Conservation (phyloP, 2,113 vertebrate species). For the Chlorodrepanis virens region DNA sequence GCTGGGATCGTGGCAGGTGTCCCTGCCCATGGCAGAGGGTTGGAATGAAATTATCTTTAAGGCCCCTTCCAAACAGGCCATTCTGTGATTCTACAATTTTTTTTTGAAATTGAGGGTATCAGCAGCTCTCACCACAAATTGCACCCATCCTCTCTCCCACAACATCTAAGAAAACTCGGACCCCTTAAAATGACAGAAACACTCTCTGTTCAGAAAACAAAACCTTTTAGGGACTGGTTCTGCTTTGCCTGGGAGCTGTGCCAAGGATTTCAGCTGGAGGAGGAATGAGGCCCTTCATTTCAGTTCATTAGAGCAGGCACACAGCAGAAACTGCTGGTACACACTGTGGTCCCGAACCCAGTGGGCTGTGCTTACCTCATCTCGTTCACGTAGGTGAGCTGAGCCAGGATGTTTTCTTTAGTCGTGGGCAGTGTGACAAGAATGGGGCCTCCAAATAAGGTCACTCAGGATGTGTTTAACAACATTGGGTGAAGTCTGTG, state of each 20-base stretch:
- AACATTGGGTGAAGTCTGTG: slow-evolving; percentile 31
- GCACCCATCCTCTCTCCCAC: not conserved
- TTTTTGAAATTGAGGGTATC: not conserved
- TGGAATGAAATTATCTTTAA: not conserved
- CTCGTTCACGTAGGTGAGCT: slow-evolving; percentile 62
- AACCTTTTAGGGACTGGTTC: slow-evolving; percentile 48
- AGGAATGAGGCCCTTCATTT: slow-evolving; percentile 50
- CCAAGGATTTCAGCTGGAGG: slow-evolving; percentile 38
- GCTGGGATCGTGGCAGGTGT: not conserved
- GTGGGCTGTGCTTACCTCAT: slow-evolving; percentile 67
- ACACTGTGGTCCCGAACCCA: not conserved
- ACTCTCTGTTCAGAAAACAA: slow-evolving; percentile 39
- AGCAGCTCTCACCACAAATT: not conserved
- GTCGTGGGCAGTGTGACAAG: slow-evolving; percentile 74
- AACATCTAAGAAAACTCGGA: slow-evolving; percentile 23
- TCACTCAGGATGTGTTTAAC: slow-evolving; percentile 62
- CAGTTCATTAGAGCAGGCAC: not conserved
- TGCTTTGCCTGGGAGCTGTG: slow-evolving; percentile 35
- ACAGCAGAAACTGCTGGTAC: slow-evolving; percentile 16
- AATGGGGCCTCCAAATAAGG: slow-evolving; percentile 72
- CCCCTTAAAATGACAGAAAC: slow-evolving; percentile 23
- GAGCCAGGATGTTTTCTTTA: slow-evolving; percentile 75
- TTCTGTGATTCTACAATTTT: not conserved
- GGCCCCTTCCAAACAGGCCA: not conserved
- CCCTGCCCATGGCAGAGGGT: not conserved